These are phyloP conservation scores for Rhynchopsitta pachyrhyncha DNA, from an alignment of 2,113 vertebrate genomes.

Conservation along the genomic window DNA sequence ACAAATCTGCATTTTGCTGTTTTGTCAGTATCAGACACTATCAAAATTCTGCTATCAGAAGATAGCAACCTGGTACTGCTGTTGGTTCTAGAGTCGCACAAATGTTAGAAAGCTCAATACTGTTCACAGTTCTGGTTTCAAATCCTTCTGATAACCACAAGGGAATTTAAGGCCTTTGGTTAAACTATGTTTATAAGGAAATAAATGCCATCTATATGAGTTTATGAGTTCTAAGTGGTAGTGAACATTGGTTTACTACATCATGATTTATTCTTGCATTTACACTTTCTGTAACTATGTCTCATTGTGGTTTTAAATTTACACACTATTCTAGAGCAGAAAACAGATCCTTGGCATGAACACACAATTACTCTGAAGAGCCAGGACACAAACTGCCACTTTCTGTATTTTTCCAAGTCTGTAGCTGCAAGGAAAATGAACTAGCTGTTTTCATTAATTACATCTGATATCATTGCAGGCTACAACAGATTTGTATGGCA, in stretches of 20 bases:
- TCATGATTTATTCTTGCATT: neutral
- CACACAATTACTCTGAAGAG: neutral
- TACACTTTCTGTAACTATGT: neutral
- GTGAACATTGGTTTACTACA: neutral
- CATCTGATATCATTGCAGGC: conserved; percentile 79
- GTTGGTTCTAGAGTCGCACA: neutral
- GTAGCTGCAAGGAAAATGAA: neutral
- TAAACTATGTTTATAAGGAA: neutral
- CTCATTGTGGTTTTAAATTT: neutral
- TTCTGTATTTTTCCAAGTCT: neutral
- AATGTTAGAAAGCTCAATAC: neutral
- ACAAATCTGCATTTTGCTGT: neutral
- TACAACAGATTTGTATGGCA: conserved; percentile 96
- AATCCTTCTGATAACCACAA: neutral
- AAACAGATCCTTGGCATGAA: neutral
- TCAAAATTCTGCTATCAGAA: neutral
- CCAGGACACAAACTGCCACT: neutral
- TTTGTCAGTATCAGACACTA: neutral
- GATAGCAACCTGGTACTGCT: neutral
- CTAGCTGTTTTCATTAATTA: conserved; percentile 5
- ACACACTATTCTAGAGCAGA: neutral
- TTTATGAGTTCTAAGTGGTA: neutral
- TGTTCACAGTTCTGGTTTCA: neutral
- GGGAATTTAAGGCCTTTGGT: neutral
- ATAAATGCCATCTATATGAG: neutral